These are phyloP conservation scores for Drosophila rhopaloa DNA, from an alignment of 1,140 invertebrate genomes.

Conservation along the genomic window DNA sequence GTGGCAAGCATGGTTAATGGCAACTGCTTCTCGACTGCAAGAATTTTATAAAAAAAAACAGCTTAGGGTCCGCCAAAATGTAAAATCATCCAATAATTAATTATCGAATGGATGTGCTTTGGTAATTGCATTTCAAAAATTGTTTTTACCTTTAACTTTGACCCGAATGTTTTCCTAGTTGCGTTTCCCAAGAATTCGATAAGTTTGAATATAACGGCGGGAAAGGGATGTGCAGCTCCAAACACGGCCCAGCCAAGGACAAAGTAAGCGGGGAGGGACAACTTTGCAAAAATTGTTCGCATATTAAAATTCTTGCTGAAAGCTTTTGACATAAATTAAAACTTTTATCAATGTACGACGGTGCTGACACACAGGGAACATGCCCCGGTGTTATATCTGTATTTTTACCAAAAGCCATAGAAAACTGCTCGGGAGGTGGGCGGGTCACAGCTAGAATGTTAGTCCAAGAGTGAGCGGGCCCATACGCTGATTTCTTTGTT, in stretches of 20 bases:
- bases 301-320: constrained; percentile 84
- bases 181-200: constrained; percentile 4
- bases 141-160: neutral
- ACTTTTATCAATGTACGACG: constrained; percentile 60
- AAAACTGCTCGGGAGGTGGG: neutral
- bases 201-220: neutral
- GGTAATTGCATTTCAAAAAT: too few relatives aligned
- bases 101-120: too few relatives aligned
- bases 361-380: neutral
- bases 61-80: too few relatives aligned
- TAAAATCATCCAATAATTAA: too few relatives aligned
- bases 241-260: neutral
- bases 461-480: neutral
- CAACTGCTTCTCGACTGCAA: too few relatives aligned
- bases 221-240: neutral
- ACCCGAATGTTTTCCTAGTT: neutral
- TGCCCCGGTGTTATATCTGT: neutral
- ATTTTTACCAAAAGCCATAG: constrained; percentile 8
- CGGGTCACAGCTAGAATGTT: neutral
- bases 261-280: constrained; percentile 40
- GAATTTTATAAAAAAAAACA: too few relatives aligned
- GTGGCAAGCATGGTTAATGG: too few relatives aligned
- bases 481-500: constrained; percentile 13
- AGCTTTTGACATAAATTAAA: constrained; percentile 84
- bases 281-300: constrained; percentile 79